Evolutionary conservation across 2,888 invertebrate genomes (phyloP), one percentile per base, ranked within the genome.

Genomic region (Leptopilina myrica): DNA sequence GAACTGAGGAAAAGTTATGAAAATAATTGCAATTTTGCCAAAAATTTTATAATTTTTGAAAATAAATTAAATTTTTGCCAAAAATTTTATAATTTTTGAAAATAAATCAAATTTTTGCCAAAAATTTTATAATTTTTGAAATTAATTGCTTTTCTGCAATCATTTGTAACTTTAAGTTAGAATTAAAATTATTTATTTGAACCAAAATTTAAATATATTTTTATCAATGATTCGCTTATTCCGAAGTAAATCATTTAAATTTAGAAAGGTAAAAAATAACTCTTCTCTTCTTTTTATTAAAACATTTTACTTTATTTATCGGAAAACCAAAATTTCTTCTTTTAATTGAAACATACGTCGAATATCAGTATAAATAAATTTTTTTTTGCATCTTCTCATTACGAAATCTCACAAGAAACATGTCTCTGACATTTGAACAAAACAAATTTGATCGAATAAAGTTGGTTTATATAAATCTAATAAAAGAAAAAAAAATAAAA

Each of bases 291-390:
- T 53, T 40, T 73, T 53, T 86, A 87, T 79, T 84, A 88, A 88
- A 88, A 88, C 86, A 82, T 82, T 80, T 80, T 79, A 75, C 87
- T 88, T 87, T 88, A 87, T 88, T 86, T 26, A 80, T 84, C 56
- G 33, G 56, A 73, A 56, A 73, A 59, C 33, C 73, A n/a, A 56
- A 53, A 33, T 33, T 33, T 33, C 0, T 56, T 33, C 8, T 20
- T 15, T 73, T 14, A 20, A n/a, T 59, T 26, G 40, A 73, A 73
- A 73, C 53, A 56, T 53, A 33, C 56, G 56, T 40, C 56, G 73
- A 73, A 33, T n/a, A 53, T 69, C 53, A 49, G 53, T 49, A 73
- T 73, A 73, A 56, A 73, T 73, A 59, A 73, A 33, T 56, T 73
- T 59, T 49, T 9, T 59, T 49, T 9, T 12, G 49, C 73, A 8